Conservation (phyloP, 2,888 invertebrate species). For the Philaethria dido region DNA sequence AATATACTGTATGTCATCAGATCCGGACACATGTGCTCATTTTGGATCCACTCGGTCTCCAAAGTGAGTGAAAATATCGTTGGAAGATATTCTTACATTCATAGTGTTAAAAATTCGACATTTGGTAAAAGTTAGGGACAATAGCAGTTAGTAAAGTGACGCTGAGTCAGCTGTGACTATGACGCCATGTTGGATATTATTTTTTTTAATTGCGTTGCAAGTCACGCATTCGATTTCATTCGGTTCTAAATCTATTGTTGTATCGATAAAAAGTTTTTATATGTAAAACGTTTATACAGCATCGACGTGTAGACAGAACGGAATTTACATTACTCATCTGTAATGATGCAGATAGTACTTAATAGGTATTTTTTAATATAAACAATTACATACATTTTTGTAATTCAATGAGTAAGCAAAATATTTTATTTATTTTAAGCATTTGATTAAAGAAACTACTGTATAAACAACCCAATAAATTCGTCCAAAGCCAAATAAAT, state of each 20-base stretch:
- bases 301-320: neutral
- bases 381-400: neutral
- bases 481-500: constrained; percentile 57
- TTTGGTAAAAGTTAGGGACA: constrained; percentile 44
- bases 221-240: constrained; percentile 49
- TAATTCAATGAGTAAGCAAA: neutral
- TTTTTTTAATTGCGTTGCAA: constrained; percentile 61
- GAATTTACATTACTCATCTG: constrained; percentile 12
- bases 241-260: constrained; percentile 46
- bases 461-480: constrained; percentile 53
- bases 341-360: neutral
- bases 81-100: no score
- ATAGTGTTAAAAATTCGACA: constrained; percentile 34
- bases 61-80: no score
- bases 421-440: neutral
- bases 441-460: constrained; percentile 2
- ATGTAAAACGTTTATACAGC: constrained; percentile 39
- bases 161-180: constrained; percentile 75
- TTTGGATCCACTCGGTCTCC: no score
- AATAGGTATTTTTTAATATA: neutral
- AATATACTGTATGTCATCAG: no score
- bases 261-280: constrained; percentile 42
- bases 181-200: constrained; percentile 69
- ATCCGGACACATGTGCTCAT: no score
- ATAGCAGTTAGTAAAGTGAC: constrained; percentile 61